phyloP scores from a whole-genome alignment of 92 coral and sea anemone species.

The Siderastrea radians region DNA sequence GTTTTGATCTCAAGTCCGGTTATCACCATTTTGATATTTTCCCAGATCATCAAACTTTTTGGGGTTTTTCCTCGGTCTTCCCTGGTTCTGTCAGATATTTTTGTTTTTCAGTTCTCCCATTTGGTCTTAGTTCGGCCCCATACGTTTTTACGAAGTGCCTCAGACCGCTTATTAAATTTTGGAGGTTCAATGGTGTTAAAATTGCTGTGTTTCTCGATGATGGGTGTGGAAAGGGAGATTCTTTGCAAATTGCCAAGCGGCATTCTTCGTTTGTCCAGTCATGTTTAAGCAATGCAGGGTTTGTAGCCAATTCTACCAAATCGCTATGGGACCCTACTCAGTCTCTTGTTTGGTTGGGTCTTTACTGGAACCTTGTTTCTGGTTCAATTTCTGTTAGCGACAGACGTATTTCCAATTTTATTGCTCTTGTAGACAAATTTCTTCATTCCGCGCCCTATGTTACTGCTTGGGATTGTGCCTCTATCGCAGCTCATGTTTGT shows the following conservation, averaged over 20 bases:
- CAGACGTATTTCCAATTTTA: too few species aligned
- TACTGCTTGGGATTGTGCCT: slow-evolving; percentile 44
- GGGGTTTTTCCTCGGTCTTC: slow-evolving; percentile 64
- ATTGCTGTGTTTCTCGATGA: slow-evolving; percentile 58
- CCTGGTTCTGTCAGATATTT: slow-evolving; percentile 36
- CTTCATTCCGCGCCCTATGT: too few species aligned
- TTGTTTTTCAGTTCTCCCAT: slow-evolving; percentile 58
- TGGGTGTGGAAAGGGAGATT: too few species aligned
- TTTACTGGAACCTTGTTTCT: too few species aligned
- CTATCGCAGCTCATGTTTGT: slow-evolving; percentile 29
- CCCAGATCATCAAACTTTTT: slow-evolving; percentile 63
- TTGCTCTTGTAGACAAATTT: too few species aligned
- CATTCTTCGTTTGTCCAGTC: too few species aligned
- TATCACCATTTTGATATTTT: slow-evolving; percentile 74
- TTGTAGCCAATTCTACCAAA: too few species aligned
- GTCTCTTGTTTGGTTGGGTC: too few species aligned
- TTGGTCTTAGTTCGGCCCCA: slow-evolving; percentile 70
- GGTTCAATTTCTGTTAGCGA: too few species aligned
- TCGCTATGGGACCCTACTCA: too few species aligned
- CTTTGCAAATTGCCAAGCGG: too few species aligned
- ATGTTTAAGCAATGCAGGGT: too few species aligned
- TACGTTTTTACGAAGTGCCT: slow-evolving; percentile 71
- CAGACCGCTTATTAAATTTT: slow-evolving; percentile 62
- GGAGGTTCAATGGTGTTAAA: slow-evolving; percentile 42
- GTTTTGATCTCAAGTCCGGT: slow-evolving; percentile 65